Base-by-base conservation (phyloP, 2,888 invertebrate genomes). In the Microctonus brassicae region DNA sequence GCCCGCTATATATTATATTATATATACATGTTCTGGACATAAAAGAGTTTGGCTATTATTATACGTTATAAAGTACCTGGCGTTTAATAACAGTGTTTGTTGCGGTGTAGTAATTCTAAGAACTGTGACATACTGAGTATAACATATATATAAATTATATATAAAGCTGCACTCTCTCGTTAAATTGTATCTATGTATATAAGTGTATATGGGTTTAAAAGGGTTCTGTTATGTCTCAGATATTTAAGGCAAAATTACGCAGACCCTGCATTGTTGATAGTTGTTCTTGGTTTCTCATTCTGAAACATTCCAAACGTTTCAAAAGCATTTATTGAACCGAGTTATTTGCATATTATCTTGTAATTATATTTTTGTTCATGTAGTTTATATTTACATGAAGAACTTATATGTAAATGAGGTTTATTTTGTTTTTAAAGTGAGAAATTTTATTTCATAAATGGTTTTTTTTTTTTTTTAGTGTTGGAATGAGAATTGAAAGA, bases 21-120 rank as follows among this genome's bases (percentile, higher is more conserved):
- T 42, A 42, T 42, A 42, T n/a, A n/a, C 11, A 11, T 13, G 42
- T 42, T 42, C 10, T 11, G 42, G 42, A 42, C 42, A 10, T 42
- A 10, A 22, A 53, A 22, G 13, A 67, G 60, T 55, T 20, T 67
- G 34, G 69, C 66, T 73, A 73, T 71, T 69, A 70, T 73, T 70
- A 73, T 70, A 69, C 69, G n/a, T n/a, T 39, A 61, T 39, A 61
- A 70, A 65, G 71, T 70, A 55, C 57, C 53, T 55, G 70, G 69
- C 39, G 42, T 70, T 65, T 72, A 74, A 72, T 75, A 68, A 75
- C 36, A 69, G 69, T 70, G 65, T 75, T 65, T 75, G 29, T 29
- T 66, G 68, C 58, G 63, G 66, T 36, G 42, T 55, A 61, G 64
- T 62, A 60, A 72, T 67, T 70, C 57, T 29, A 58, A 64, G 60